A percentile compares a stretch with the other conserved stretches of the same genome.
Evolutionary conservation across 2,113 vertebrate genomes (phyloP).

Genomic region (Syngnathus typhle): DNA sequence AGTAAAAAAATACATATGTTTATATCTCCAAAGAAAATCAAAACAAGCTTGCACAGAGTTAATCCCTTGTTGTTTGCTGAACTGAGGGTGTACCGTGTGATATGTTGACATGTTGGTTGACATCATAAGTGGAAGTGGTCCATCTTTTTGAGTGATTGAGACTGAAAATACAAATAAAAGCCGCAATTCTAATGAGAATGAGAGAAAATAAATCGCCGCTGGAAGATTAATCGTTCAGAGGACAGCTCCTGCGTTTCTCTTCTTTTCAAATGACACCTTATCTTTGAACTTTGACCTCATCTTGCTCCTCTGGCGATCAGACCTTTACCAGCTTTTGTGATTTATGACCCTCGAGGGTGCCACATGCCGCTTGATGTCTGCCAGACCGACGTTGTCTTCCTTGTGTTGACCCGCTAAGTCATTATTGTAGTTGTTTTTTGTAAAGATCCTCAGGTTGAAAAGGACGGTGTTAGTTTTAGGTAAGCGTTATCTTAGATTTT

Average conservation of each 20-base stretch:
- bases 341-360: conserved; percentile 38
- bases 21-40: neutral
- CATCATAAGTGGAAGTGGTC: neutral
- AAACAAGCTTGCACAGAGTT: neutral
- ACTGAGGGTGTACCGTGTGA: neutral
- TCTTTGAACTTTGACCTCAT: conserved; percentile 47
- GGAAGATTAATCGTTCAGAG: neutral
- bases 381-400: conserved; percentile 6
- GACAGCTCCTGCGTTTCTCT: conserved; percentile 26
- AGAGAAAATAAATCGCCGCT: neutral
- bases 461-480: conserved; percentile 29
- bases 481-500: conserved; percentile 51
- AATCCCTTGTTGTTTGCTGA: neutral
- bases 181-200: too few species aligned
- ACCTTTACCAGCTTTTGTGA: conserved; percentile 54
- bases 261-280: conserved; percentile 20
- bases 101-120: neutral
- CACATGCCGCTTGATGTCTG: conserved; percentile 43
- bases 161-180: neutral
- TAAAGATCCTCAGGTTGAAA: conserved; percentile 41
- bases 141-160: neutral
- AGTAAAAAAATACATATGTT: conserved; percentile 4
- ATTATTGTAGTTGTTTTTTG: conserved; percentile 13
- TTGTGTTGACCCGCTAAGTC: conserved; percentile 17
- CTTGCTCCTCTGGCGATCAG: conserved; percentile 40